phyloP scores from a whole-genome alignment of 2,888 invertebrate species.

The Anagyrus pseudococci region DNA sequence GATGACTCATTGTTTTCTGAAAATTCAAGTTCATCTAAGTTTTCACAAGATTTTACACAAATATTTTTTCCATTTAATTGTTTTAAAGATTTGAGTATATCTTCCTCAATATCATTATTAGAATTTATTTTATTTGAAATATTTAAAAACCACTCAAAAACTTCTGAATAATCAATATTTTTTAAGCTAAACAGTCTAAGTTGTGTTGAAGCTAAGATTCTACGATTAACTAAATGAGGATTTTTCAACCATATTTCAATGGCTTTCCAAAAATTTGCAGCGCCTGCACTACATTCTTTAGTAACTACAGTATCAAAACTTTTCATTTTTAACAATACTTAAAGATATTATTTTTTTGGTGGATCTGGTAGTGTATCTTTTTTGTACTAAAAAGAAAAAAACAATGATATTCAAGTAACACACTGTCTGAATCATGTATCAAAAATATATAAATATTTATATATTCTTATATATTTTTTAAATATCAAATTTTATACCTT shows the following conservation, averaged over 20 bases:
- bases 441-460: not conserved
- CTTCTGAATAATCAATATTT: conserved; percentile 20
- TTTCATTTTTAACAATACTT: conserved; percentile 33
- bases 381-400: conserved; percentile 47
- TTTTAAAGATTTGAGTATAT: conserved; percentile 50
- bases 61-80: conserved; percentile 40
- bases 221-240: conserved; percentile 77
- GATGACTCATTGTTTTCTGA: conserved; percentile 38
- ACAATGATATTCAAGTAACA: conserved; percentile 10
- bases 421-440: not conserved
- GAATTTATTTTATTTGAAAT: conserved; percentile 19
- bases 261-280: conserved; percentile 70
- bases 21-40: conserved; percentile 35
- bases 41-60: conserved; percentile 16
- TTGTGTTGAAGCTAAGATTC: conserved; percentile 66
- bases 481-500: conserved; percentile 68
- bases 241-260: conserved; percentile 70
- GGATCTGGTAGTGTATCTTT: conserved; percentile 33
- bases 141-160: conserved; percentile 33
- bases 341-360: conserved; percentile 21
- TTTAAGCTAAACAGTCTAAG: conserved; percentile 42
- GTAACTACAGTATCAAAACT: conserved; percentile 40
- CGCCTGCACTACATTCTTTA: conserved; percentile 46
- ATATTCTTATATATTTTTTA: not conserved
- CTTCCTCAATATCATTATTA: conserved; percentile 41